These are phyloP conservation scores for Melangyna quadrimaculata DNA, from an alignment of 2,888 invertebrate species.

Conservation along the genomic window DNA sequence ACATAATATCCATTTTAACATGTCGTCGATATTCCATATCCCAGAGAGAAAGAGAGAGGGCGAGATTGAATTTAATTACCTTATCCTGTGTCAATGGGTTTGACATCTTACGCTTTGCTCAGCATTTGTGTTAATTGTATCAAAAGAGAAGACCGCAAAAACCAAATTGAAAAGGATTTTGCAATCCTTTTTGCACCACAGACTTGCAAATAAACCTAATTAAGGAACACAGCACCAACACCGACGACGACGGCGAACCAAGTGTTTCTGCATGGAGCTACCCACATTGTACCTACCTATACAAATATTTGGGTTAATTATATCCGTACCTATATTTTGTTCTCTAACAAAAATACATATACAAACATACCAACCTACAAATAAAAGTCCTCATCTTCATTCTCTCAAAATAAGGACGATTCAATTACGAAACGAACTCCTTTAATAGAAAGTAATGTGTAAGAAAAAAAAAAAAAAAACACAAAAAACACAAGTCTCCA, in stretches of 20 bases:
- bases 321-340: slow-evolving; percentile 12
- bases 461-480: not conserved
- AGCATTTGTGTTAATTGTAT: slow-evolving; percentile 44
- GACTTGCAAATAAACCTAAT: slow-evolving; percentile 46
- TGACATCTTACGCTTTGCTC: slow-evolving; percentile 52
- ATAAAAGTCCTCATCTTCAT: not conserved
- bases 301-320: slow-evolving; percentile 48
- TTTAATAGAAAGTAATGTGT: not conserved
- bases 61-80: slow-evolving; percentile 41
- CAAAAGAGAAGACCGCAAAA: slow-evolving; percentile 18
- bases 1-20: not conserved
- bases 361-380: not conserved
- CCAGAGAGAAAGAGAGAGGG: not conserved
- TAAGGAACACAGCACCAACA: slow-evolving; percentile 38
- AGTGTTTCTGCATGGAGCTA: not conserved
- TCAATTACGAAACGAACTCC: slow-evolving; percentile 21
- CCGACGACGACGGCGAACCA: not conserved
- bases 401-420: slow-evolving; percentile 13
- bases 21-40: not conserved
- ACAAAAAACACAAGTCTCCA: slow-evolving; percentile 2
- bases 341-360: not conserved
- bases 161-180: slow-evolving; percentile 46
- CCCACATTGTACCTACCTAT: not conserved
- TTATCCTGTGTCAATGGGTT: slow-evolving; percentile 43
- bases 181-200: slow-evolving; percentile 20